Conservation (phyloP, 2,888 invertebrate species). For the Eristalinus sepulchralis region DNA sequence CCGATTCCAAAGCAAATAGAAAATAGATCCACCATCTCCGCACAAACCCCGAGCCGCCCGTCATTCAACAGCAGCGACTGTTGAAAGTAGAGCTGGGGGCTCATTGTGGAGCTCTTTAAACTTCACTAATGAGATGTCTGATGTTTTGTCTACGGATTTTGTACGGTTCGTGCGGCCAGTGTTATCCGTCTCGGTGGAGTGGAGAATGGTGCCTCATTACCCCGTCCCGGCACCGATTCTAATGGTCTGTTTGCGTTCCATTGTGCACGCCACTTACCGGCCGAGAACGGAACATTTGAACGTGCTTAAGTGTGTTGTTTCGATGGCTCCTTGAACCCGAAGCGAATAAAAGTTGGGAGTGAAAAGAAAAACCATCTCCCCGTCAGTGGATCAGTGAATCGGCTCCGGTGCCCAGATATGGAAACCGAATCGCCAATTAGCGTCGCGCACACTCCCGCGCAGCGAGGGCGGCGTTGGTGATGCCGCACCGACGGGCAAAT, state of each 20-base stretch:
- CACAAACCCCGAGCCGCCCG: background rate
- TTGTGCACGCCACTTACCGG: conserved; percentile 7
- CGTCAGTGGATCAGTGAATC: conserved; percentile 18
- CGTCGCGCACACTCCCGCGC: background rate
- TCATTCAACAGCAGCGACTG: background rate
- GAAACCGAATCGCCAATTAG: conserved; percentile 60
- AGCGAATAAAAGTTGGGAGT: conserved; percentile 32
- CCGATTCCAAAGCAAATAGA: conserved; percentile 18
- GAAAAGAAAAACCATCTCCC: background rate
- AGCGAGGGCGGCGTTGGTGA: background rate
- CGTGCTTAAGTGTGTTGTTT: conserved; percentile 63
- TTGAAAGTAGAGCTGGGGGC: background rate
- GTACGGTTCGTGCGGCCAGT: conserved; percentile 37
- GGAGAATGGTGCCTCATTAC: conserved; percentile 42
- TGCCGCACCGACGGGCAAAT: background rate
- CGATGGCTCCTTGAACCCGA: conserved; percentile 22
- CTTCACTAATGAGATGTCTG: conserved; percentile 67
- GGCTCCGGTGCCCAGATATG: conserved; percentile 54
- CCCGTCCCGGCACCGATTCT: conserved; percentile 33
- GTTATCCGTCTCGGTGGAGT: conserved; percentile 7
- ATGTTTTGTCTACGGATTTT: conserved; percentile 51
- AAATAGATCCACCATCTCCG: conserved; percentile 3
- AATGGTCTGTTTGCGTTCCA: conserved; percentile 47
- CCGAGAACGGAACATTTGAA: conserved; percentile 13
- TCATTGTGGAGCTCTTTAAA: conserved; percentile 51